A percentile compares a stretch with the other conserved stretches of the same genome.
Evolutionary conservation across 2,888 invertebrate species (phyloP).

Genomic region (Pollenia amentaria): DNA sequence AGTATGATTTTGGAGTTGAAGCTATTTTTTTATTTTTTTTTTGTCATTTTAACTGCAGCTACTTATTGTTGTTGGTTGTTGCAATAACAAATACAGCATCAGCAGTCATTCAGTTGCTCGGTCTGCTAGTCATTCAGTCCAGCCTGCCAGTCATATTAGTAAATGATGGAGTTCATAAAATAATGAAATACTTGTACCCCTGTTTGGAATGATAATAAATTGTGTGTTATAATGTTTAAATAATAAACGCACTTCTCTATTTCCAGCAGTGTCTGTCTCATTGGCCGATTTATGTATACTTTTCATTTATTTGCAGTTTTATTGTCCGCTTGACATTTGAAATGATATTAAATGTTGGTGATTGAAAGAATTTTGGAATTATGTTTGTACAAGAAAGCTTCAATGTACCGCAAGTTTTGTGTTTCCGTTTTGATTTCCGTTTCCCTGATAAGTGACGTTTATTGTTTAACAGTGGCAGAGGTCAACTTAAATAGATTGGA

Average conservation of each 20-base stretch:
- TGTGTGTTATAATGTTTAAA: slow-evolving; percentile 39
- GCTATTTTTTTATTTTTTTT: no score
- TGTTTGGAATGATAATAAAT: slow-evolving; percentile 54
- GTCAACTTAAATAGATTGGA: no score
- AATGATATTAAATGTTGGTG: slow-evolving; percentile 6
- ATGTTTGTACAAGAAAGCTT: neutral
- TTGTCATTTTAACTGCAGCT: neutral
- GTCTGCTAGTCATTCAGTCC: slow-evolving; percentile 1
- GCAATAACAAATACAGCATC: slow-evolving; percentile 3
- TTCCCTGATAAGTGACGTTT: slow-evolving; percentile 12
- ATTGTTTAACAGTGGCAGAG: no score
- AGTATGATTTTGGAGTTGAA: slow-evolving; percentile 25
- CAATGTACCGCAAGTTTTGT: neutral
- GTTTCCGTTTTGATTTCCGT: slow-evolving; percentile 27
- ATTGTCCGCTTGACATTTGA: neutral
- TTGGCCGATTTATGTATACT: slow-evolving; percentile 13
- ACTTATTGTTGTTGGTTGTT: neutral
- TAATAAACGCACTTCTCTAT: slow-evolving; percentile 23
- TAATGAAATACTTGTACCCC: slow-evolving; percentile 46
- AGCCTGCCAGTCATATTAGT: slow-evolving; percentile 41
- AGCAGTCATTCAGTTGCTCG: no score
- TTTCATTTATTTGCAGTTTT: slow-evolving; percentile 21
- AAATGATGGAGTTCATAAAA: slow-evolving; percentile 60
- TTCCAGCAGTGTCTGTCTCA: neutral
- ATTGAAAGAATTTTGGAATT: slow-evolving; percentile 7